These are phyloP conservation scores for Drosophila greeni DNA, from an alignment of 2,888 invertebrate genomes.

Conservation along the genomic window DNA sequence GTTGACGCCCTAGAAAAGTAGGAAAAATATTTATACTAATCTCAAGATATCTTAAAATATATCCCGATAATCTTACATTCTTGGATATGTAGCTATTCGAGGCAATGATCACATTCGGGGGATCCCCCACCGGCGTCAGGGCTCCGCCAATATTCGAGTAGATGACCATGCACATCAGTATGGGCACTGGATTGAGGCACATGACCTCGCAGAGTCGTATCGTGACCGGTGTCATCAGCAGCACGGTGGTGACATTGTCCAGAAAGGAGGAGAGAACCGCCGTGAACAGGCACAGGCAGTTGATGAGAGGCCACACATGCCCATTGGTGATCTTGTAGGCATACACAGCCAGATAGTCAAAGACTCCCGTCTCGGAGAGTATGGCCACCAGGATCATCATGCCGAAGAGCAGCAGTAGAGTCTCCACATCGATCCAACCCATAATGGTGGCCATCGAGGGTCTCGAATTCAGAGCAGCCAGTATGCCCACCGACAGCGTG, in stretches of 20 bases:
- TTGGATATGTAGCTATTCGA: slow-evolving; percentile 78
- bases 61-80: slow-evolving; percentile 67
- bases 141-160: slow-evolving; percentile 96
- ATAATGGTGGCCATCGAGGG: slow-evolving; percentile 85
- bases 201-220: slow-evolving; percentile 93
- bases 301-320: slow-evolving; percentile 86
- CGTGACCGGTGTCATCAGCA: slow-evolving; percentile 88
- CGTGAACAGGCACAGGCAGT: slow-evolving; percentile 85
- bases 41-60: background rate
- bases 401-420: slow-evolving; percentile 84
- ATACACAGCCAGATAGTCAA: slow-evolving; percentile 86
- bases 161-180: slow-evolving; percentile 92
- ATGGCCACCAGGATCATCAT: slow-evolving; percentile 91
- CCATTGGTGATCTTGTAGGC: slow-evolving; percentile 86
- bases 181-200: slow-evolving; percentile 91
- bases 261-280: slow-evolving; percentile 85
- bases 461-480: slow-evolving; percentile 84
- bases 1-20: slow-evolving; percentile 84
- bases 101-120: slow-evolving; percentile 82
- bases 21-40: background rate
- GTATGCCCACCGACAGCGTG: slow-evolving; percentile 84
- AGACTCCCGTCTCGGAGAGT: slow-evolving; percentile 88
- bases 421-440: slow-evolving; percentile 88
- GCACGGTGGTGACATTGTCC: slow-evolving; percentile 88
- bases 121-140: slow-evolving; percentile 94